A percentile compares a stretch with the other conserved stretches of the same genome.
phyloP scores from a whole-genome alignment of 2,888 invertebrate species.

The Cheilosia vernalis region DNA sequence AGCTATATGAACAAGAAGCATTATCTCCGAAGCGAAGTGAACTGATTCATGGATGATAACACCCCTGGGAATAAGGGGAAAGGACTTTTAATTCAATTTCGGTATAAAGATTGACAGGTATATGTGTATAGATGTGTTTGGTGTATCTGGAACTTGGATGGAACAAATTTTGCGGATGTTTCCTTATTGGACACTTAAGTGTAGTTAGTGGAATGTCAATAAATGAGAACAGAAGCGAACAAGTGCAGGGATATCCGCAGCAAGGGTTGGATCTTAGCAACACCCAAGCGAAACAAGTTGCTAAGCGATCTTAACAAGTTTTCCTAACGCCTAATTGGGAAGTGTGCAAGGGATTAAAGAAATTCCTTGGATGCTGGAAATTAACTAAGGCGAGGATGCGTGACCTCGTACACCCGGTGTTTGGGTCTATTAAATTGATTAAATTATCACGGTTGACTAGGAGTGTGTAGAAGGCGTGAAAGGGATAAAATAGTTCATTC shows the following conservation, averaged over 20 bases:
- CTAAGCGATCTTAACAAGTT: conserved; percentile 7
- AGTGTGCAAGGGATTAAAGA: conserved; percentile 55
- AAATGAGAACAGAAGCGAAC: conserved; percentile 22
- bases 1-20: conserved; percentile 47
- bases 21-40: neutral
- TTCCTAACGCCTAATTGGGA: conserved; percentile 40
- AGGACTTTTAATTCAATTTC: conserved; percentile 56
- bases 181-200: conserved; percentile 39
- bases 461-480: conserved; percentile 13
- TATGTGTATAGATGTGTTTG: neutral
- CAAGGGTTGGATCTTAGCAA: conserved; percentile 53
- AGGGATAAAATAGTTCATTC: neutral
- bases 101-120: neutral
- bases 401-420: conserved; percentile 12
- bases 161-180: conserved; percentile 5
- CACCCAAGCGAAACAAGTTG: conserved; percentile 36
- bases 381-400: neutral
- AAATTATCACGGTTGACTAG: conserved; percentile 44
- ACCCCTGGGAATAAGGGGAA: conserved; percentile 56
- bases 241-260: conserved; percentile 24
- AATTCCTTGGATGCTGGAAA: neutral
- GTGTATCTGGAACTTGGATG: too few species aligned
- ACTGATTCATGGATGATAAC: conserved; percentile 48
- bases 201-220: conserved; percentile 24
- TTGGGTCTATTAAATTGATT: conserved; percentile 48